Base-by-base conservation (phyloP, 2,797 vertebrate species). In the Muscicapa comitata region DNA sequence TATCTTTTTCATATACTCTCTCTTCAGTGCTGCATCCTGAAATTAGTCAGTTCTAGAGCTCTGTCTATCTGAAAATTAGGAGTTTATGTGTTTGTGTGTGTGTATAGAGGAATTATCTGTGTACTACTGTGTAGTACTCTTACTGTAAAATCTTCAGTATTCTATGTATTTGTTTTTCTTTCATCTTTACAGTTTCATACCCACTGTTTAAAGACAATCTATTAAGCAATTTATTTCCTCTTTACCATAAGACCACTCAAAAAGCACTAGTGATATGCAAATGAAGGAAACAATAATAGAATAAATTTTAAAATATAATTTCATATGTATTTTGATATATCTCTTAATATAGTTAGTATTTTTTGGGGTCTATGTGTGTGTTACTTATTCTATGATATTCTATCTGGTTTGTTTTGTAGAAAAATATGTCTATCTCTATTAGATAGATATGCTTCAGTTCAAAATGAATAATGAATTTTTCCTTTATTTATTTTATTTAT, bases 261-360 rank as follows among this genome's bases (percentile, higher is more conserved):
- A 83, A 72, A 6, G 0, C 11, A 45, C 3, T 19, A 62, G 6
- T 33, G 33, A 45, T 40, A 37, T 4, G 4, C 2, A 16, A 35
- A 4, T 33, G 9, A 92, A 70, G 24, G 33, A 86, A 76, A 35
- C 10, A 59, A 28, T 31, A 65, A 24, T 9, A 4, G 1, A 73
- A 76, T 54, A 31, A 2, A 23, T 28, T 82, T 72, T 50, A 4
- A 38, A 67, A 75, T 68, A 9, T 33, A 51, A 55, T 88, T 68
- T 86, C 16, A 29, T 23, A 5, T n/a, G 12, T 33, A 37, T 55
- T 88, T 72, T 83, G 38, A 15, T 17, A 26, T 20, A 6, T n/a
- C 13, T 74, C 67, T 29, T 8, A 16, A 54, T 72, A 33, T 57
- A 57, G 19, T 35, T 79, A n/a, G 7, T 48, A 59, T 71, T 88